A percentile compares a stretch with the other conserved stretches of the same genome.
Evolutionary conservation across 2,113 vertebrate genomes (phyloP).

Genomic region (Lipotes vexillifer): DNA sequence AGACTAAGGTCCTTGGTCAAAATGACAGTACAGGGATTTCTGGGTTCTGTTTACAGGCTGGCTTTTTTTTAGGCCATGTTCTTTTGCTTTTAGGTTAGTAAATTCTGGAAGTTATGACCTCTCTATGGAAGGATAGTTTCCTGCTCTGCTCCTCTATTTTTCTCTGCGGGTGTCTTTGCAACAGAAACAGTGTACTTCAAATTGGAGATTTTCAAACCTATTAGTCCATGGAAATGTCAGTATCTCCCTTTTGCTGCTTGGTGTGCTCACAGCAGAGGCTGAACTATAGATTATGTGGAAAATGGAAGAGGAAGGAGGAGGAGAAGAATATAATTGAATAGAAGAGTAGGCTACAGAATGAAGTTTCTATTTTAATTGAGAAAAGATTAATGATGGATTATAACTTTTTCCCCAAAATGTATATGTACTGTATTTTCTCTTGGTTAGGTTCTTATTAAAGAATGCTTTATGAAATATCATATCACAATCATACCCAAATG

Average conservation of each 20-base stretch:
- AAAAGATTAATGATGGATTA: not conserved
- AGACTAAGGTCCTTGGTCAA: not conserved
- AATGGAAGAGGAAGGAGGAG: not conserved
- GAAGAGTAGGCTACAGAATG: not conserved
- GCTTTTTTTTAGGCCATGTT: not conserved
- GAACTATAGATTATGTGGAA: not conserved
- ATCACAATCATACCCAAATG: not conserved
- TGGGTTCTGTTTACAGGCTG: not conserved
- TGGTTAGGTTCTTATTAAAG: not conserved
- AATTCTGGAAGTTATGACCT: not conserved
- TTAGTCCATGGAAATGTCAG: not conserved
- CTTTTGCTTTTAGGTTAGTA: not conserved
- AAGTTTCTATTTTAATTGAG: not conserved
- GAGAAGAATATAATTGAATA: not conserved
- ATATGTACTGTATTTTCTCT: not conserved
- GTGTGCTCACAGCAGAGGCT: not conserved
- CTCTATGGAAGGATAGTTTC: not conserved
- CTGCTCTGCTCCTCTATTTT: not conserved
- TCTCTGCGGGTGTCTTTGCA: not conserved
- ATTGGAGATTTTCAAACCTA: not conserved
- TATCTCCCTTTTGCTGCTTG: not conserved
- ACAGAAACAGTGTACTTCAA: not conserved
- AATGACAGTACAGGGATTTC: not conserved
- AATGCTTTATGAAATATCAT: not conserved
- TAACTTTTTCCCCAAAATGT: not conserved